phyloP scores from a whole-genome alignment of 1,140 invertebrate genomes.

The Dreissena polymorpha region DNA sequence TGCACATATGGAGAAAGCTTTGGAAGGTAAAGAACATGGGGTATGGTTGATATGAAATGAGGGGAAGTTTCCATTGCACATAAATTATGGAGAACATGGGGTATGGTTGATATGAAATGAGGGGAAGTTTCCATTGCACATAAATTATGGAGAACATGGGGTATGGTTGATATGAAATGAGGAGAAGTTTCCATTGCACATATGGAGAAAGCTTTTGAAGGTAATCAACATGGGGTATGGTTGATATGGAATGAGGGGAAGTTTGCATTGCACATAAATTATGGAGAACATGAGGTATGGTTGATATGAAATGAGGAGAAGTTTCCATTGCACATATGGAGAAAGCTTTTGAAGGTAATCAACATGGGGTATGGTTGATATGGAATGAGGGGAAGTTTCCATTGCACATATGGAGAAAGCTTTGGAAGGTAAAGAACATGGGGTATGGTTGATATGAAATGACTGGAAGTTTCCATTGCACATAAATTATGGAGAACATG shows the following conservation, averaged over 20 bases:
- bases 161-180: too few species aligned
- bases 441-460: too few species aligned
- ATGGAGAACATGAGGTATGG: conserved; percentile 55
- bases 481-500: conserved; percentile 65
- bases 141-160: conserved; percentile 62
- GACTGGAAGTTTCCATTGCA: conserved; percentile 1
- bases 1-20: conserved; percentile 66
- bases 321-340: conserved; percentile 62
- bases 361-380: too few species aligned
- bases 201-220: conserved; percentile 72
- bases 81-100: conserved; percentile 62
- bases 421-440: conserved; percentile 66
- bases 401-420: conserved; percentile 64
- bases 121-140: conserved; percentile 38
- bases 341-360: conserved; percentile 70
- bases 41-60: too few species aligned
- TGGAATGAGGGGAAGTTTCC: not conserved
- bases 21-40: conserved; percentile 64
- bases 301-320: too few species aligned
- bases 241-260: too few species aligned
- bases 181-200: conserved; percentile 37
- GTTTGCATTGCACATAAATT: conserved; percentile 51
- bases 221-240: conserved; percentile 40
- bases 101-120: too few species aligned
- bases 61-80: conserved; percentile 38